Evolutionary conservation across 2,113 vertebrate species (phyloP).

Genomic region (Pontoporia blainvillei): DNA sequence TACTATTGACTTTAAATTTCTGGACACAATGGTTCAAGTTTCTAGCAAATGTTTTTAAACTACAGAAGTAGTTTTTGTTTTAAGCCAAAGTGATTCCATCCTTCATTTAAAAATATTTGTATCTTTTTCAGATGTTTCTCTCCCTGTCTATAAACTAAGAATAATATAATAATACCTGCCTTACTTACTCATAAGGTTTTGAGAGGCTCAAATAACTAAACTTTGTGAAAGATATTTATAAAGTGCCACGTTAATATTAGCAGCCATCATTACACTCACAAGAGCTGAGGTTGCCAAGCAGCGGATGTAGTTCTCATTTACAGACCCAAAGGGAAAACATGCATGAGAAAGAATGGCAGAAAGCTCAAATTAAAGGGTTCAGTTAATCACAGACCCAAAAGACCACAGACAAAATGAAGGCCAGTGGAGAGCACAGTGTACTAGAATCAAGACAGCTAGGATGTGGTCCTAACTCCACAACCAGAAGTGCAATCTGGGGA

Average conservation of each 20-base stretch:
- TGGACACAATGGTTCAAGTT: background rate
- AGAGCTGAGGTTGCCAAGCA: background rate
- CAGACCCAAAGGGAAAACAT: background rate
- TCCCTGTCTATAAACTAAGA: background rate
- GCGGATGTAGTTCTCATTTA: background rate
- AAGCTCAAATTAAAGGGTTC: background rate
- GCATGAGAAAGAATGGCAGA: background rate
- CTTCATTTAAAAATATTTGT: constrained; percentile 10
- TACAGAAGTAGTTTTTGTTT: background rate
- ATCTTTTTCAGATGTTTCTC: background rate
- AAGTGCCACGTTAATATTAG: background rate
- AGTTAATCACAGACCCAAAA: background rate
- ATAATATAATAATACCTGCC: background rate
- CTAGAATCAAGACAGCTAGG: background rate
- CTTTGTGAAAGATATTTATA: background rate
- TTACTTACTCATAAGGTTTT: background rate
- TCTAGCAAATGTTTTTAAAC: background rate
- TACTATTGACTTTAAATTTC: background rate
- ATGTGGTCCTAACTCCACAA: background rate
- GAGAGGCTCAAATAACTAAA: constrained; percentile 10
- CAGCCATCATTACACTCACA: background rate
- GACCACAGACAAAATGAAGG: background rate
- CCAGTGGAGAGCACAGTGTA: background rate
- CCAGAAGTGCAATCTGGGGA: background rate
- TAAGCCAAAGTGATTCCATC: background rate